Conservation (phyloP, 2,888 invertebrate species). For the Phorcus lineatus region DNA sequence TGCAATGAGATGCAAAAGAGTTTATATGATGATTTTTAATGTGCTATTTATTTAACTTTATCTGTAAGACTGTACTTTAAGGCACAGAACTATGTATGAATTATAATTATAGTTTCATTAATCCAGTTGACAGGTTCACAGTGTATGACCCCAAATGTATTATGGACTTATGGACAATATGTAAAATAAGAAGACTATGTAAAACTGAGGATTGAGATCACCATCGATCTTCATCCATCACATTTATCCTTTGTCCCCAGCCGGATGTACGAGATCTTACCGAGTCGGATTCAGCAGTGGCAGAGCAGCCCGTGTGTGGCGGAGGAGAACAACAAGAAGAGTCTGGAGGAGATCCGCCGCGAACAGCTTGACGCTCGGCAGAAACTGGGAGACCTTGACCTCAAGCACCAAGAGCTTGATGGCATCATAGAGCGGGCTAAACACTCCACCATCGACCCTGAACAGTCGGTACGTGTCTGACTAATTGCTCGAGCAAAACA, state of each 20-base stretch:
- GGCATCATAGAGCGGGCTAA: slow-evolving; percentile 87
- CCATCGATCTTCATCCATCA: neutral
- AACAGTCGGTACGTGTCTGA: slow-evolving; percentile 55
- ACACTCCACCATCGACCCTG: slow-evolving; percentile 77
- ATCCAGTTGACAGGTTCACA: too few species aligned
- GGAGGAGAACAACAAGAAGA: slow-evolving; percentile 85
- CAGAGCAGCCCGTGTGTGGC: slow-evolving; percentile 89
- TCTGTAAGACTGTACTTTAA: too few species aligned
- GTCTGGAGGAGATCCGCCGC: slow-evolving; percentile 83
- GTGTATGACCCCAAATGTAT: too few species aligned
- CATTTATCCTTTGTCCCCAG: slow-evolving; percentile 54
- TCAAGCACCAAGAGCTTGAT: slow-evolving; percentile 82
- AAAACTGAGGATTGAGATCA: neutral
- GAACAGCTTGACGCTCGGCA: slow-evolving; percentile 87
- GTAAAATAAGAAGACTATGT: too few species aligned
- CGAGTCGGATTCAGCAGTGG: slow-evolving; percentile 95
- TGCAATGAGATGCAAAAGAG: too few species aligned
- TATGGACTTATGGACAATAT: too few species aligned
- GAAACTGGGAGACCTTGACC: slow-evolving; percentile 79
- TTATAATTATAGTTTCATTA: too few species aligned
- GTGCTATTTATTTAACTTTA: too few species aligned
- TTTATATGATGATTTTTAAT: too few species aligned
- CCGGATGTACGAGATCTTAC: slow-evolving; percentile 82
- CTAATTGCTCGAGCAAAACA: neutral
- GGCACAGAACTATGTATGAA: too few species aligned